phyloP scores from a whole-genome alignment of 2,797 vertebrate species.

The Carcharodon carcharias region DNA sequence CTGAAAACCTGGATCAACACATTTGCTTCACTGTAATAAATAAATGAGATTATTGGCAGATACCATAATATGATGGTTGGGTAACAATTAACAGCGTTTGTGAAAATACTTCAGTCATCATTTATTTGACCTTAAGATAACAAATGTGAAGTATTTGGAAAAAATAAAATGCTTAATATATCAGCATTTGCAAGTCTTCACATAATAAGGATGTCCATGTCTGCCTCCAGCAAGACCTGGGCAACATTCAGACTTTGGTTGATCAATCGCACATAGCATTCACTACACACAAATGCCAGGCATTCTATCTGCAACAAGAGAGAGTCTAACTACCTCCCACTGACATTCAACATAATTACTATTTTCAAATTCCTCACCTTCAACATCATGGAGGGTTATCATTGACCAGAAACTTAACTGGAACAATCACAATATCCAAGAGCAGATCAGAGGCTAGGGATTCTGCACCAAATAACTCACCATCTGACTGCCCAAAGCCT shows the following conservation, averaged over 20 bases:
- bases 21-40: background rate
- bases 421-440: background rate
- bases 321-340: too few species aligned
- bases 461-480: background rate
- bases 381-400: too few species aligned
- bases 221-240: too few species aligned
- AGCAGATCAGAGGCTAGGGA: background rate
- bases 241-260: too few species aligned
- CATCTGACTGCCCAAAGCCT: background rate
- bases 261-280: too few species aligned
- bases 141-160: background rate
- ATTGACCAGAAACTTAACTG: background rate
- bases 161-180: background rate
- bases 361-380: too few species aligned
- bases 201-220: too few species aligned
- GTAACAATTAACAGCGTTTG: background rate
- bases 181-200: too few species aligned
- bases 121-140: background rate
- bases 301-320: too few species aligned
- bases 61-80: background rate
- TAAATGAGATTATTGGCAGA: background rate
- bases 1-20: background rate
- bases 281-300: too few species aligned
- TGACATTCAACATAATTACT: too few species aligned
- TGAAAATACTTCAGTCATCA: background rate